Conservation (phyloP, 2,888 invertebrate genomes). For the Watsonalla binaria region DNA sequence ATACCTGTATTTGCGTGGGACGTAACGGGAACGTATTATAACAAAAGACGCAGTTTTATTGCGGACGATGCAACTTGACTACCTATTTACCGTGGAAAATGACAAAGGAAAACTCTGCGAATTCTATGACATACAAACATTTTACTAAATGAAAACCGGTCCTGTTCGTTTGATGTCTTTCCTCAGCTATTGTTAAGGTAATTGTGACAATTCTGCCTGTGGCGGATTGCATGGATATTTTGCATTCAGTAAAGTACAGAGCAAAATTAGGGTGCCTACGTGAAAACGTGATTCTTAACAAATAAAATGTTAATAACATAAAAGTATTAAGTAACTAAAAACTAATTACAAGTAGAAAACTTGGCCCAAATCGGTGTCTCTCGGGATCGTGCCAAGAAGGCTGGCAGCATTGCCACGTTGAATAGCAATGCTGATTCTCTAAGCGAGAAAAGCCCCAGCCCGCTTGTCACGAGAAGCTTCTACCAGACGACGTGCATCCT, state of each 20-base stretch:
- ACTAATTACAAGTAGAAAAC: no score
- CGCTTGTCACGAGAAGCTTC: no score
- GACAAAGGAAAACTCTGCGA: slow-evolving; percentile 39
- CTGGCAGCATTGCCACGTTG: no score
- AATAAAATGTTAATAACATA: no score
- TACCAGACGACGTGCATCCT: no score
- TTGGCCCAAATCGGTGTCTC: no score
- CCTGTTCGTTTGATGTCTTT: neutral
- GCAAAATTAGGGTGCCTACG: neutral
- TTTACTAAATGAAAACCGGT: slow-evolving; percentile 11
- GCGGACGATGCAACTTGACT: slow-evolving; percentile 26
- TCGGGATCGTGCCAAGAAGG: no score
- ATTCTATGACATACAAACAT: slow-evolving; percentile 24
- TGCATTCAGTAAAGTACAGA: neutral
- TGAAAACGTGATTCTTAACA: no score
- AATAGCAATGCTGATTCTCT: no score
- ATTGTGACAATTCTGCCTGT: neutral
- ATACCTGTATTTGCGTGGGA: slow-evolving; percentile 61
- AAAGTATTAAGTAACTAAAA: no score
- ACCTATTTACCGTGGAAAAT: slow-evolving; percentile 51
- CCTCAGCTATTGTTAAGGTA: neutral
- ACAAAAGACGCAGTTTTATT: slow-evolving; percentile 56
- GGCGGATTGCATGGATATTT: neutral
- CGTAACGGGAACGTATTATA: slow-evolving; percentile 54
- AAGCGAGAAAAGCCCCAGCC: no score